Evolutionary conservation across 2,113 vertebrate genomes (phyloP).

Genomic region (Leucosticte australis): DNA sequence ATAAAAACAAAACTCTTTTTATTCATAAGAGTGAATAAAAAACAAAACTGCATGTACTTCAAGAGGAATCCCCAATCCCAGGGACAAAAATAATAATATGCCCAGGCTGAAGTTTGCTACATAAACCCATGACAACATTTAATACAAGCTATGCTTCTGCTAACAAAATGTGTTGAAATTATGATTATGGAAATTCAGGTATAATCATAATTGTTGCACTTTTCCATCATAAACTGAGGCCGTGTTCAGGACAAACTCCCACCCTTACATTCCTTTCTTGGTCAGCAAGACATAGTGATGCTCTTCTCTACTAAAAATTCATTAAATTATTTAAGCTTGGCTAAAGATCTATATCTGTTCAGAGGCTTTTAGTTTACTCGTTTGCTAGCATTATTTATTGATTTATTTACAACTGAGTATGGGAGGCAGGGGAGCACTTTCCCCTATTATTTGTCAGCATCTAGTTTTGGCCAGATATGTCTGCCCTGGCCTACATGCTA

Average conservation of each 20-base stretch:
- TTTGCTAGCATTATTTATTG: not conserved
- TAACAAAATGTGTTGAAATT: not conserved
- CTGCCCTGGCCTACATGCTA: not conserved
- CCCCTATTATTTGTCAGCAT: not conserved
- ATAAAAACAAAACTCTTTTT: not conserved
- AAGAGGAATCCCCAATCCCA: not conserved
- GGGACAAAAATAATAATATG: not conserved
- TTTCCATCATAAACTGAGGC: not conserved
- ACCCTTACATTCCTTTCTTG: not conserved
- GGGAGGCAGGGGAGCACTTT: not conserved
- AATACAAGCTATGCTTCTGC: not conserved
- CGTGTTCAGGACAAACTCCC: not conserved
- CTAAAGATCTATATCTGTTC: not conserved
- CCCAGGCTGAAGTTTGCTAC: not conserved
- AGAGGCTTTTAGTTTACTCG: not conserved
- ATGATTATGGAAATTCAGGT: not conserved
- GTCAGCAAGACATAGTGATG: not conserved
- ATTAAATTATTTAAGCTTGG: not conserved
- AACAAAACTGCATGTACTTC: not conserved
- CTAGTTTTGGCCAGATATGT: not conserved
- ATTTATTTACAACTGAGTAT: not conserved
- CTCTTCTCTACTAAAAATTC: not conserved
- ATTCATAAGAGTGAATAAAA: not conserved
- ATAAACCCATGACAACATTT: not conserved
- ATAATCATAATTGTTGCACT: fast-evolving